Evolutionary conservation across 2,797 vertebrate genomes (phyloP), one percentile per base, ranked within the genome.

Genomic region (Pseudopleuronectes americanus): DNA sequence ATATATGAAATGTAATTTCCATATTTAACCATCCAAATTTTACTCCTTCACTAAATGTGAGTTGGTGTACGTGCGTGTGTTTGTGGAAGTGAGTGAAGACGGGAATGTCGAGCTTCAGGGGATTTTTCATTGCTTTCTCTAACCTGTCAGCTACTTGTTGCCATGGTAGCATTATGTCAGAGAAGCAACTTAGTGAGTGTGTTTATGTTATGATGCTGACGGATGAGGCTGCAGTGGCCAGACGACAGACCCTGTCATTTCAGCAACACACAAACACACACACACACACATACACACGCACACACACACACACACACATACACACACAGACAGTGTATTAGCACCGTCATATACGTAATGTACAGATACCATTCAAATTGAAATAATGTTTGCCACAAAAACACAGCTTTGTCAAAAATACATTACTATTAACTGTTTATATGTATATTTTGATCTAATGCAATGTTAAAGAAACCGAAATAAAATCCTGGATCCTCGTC

Each of bases 141-240:
- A 68, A 71, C 59, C 76, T 82, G 81, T 79, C 74, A 77, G 77
- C 74, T 74, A 81, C 85, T 85, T 83, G 87, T 89, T 89, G 77
- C 83, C 86, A 89, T 89, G 83, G 83, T n/a, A 81, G 76, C 87
- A 0, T 76, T 59, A 71, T 78, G 69, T 81, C 64, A 83, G 75
- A 70, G 5, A 26, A 54, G 33, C 48, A 43, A 56, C 26, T 57
- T 6, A 0, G 41, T n/a, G 12, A 6, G 4, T 16, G 12, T 68
- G 49, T 74, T 19, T 73, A 24, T 57, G 28, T 68, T 55, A 53
- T 59, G 43, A 45, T 45, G 16, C 7, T 17, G 49, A 67, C 1
- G 7, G 76, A 64, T 59, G 57, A 23, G 31, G 47, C 73, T 57
- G 19, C 56, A 19, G 55, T 38, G 59, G 67, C 53, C 65, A 72